Percentiles rank a stretch among this genome's conserved stretches.
phyloP scores from a whole-genome alignment of 2,888 invertebrate species.

The Sphecodes monilicornis region DNA sequence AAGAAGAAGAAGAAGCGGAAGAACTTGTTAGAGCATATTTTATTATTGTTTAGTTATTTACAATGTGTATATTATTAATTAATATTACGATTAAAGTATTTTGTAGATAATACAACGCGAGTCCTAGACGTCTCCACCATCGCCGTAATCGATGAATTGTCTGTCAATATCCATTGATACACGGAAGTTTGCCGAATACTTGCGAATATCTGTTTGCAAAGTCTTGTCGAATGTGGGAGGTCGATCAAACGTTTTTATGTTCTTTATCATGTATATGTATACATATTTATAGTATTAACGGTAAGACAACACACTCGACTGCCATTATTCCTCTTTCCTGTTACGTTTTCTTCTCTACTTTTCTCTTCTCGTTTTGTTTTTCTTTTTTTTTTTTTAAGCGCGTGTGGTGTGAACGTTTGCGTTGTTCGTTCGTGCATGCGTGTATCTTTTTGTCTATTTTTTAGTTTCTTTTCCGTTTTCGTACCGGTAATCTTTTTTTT shows the following conservation, averaged over 20 bases:
- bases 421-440: conserved; percentile 10
- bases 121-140: conserved; percentile 52
- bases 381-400: not conserved
- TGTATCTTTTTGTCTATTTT: not conserved
- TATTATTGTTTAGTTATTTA: conserved; percentile 84
- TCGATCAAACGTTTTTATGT: conserved; percentile 33
- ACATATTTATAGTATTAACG: conserved; percentile 39
- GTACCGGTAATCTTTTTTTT: not conserved
- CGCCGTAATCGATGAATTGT: conserved; percentile 9
- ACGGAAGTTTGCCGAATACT: not conserved
- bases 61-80: conserved; percentile 84
- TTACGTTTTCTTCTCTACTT: not conserved
- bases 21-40: conserved; percentile 83
- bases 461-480: not conserved
- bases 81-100: conserved; percentile 84
- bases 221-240: conserved; percentile 15
- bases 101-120: conserved; percentile 81
- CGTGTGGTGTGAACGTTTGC: not conserved
- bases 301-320: conserved; percentile 26
- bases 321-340: conserved; percentile 16
- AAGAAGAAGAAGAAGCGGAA: conserved; percentile 66
- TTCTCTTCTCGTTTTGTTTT: not conserved
- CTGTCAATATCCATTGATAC: not conserved
- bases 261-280: conserved; percentile 16
- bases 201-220: conserved; percentile 4